Evolutionary conservation across 2,888 invertebrate species (phyloP).

Genomic region (Zele albiditarsus): DNA sequence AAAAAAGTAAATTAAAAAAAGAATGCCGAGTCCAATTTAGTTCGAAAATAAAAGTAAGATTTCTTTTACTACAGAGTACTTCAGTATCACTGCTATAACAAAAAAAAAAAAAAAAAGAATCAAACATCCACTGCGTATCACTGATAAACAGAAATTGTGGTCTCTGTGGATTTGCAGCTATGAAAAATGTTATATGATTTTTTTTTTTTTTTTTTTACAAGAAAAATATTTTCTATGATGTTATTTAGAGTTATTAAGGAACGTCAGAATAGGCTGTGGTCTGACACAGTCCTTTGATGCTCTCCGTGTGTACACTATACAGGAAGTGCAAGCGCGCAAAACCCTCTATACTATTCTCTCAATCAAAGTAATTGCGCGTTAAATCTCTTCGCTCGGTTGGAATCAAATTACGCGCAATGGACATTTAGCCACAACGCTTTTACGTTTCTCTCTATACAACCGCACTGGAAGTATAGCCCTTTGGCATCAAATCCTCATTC

Average conservation of each 20-base stretch:
- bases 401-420: constrained; percentile 58
- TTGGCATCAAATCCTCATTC: constrained; percentile 12
- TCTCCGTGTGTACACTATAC: constrained; percentile 18
- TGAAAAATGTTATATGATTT: no score
- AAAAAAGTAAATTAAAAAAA: constrained; percentile 5
- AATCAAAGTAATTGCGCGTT: constrained; percentile 66
- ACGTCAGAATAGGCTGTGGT: neutral
- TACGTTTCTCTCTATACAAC: constrained; percentile 9
- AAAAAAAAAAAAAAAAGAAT: constrained; percentile 17
- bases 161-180: no score
- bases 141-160: no score
- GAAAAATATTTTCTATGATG: neutral
- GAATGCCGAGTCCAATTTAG: neutral
- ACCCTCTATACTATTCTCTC: constrained; percentile 52
- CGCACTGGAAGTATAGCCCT: neutral
- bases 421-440: constrained; percentile 24
- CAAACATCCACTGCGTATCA: no score
- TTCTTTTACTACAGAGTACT: no score
- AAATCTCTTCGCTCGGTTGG: constrained; percentile 57
- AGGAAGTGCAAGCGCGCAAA: neutral
- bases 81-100: neutral
- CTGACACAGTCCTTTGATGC: constrained; percentile 39
- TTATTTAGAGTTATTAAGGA: neutral
- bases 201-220: no score
- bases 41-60: neutral